Evolutionary conservation across 2,113 vertebrate species (phyloP), one percentile per base, ranked within the genome.

Genomic region (Labeo catla): DNA sequence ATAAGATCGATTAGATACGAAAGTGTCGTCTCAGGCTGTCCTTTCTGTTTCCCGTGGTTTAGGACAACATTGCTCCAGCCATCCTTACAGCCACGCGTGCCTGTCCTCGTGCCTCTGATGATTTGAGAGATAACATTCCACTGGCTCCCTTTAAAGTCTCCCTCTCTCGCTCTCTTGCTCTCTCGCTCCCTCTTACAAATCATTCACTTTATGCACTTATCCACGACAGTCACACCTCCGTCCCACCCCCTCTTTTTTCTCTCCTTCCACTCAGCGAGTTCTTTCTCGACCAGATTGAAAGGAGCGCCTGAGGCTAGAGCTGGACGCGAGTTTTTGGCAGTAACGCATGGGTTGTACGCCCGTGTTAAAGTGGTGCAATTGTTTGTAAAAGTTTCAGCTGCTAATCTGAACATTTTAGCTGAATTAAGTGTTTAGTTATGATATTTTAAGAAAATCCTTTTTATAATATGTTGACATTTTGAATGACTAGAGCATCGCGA

Each of bases 271-370:
- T 83, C 84, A 73, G 68, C 50, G 68, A n/a, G 28, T 73, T 78
- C 84, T 86, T 91, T 93, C 94, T 92, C 93, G 92, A 89, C 91
- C 90, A 91, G 92, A 91, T 92, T 93, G 91, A 91, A 74, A 92
- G 89, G 73, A 87, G 88, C 85, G 93, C 92, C 94, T 93, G 92
- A 93, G 93, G 91, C 84, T 91, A 89, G 8, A 28, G 91, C 1
- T 1, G 86, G 90, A 92, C 92, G 92, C 93, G 93, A 92, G 87
- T 92, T 93, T 91, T 93, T 93, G 66, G 85, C 54, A 36, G 49
- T 8, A 73, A 57, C 50, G 6, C 16, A 39, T 45, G 49, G 65
- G 49, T 83, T 83, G 34, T 12, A 65, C 57, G 50, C 49, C 76
- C 54, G 50, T 54, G 13, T 54, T 77, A 21, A 77, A 54, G 50